Evolutionary conservation across 2,888 invertebrate genomes (phyloP).

Genomic region (Phymatocera aterrima): DNA sequence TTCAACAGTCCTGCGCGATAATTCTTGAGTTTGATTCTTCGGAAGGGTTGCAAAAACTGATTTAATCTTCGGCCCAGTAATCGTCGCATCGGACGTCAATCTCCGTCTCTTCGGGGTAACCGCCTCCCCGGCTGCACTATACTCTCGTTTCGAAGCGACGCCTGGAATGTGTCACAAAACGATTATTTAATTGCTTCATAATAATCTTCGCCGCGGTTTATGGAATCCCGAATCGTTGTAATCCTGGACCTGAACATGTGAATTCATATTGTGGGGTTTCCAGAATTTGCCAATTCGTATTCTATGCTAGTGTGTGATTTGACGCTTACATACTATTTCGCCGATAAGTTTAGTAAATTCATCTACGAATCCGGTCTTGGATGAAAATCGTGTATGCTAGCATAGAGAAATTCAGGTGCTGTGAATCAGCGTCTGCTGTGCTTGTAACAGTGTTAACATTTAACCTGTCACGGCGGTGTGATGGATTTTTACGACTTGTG

Average conservation of each 20-base stretch:
- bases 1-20: slow-evolving; percentile 59
- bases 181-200: neutral
- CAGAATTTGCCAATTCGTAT: too few species aligned
- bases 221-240: too few species aligned
- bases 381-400: neutral
- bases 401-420: neutral
- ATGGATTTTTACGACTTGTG: neutral
- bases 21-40: slow-evolving; percentile 58
- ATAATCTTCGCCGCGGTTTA: too few species aligned
- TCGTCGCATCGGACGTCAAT: neutral
- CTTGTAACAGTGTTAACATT: neutral
- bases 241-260: too few species aligned
- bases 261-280: too few species aligned
- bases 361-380: neutral
- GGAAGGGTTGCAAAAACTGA: slow-evolving; percentile 53
- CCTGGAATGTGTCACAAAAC: slow-evolving; percentile 50
- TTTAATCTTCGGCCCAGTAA: slow-evolving; percentile 46
- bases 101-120: slow-evolving; percentile 12
- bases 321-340: neutral
- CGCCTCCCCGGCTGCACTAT: slow-evolving; percentile 60
- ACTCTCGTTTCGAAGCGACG: slow-evolving; percentile 62
- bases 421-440: neutral
- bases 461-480: neutral
- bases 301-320: too few species aligned
- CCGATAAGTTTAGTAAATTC: slow-evolving; percentile 3